Evolutionary conservation across 2,797 vertebrate species (phyloP).

Genomic region (Numenius phaeopus): DNA sequence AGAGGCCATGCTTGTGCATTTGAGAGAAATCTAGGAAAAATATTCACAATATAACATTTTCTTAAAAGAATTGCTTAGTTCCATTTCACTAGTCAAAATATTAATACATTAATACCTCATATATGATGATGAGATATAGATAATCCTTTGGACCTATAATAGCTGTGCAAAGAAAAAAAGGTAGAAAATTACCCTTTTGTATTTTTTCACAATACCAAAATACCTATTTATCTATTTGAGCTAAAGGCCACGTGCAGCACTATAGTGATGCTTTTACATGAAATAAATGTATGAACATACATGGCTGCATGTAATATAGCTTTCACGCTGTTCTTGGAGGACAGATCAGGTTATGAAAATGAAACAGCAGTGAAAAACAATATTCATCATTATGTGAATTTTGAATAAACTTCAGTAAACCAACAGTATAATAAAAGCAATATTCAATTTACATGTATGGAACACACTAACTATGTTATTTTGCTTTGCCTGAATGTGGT

Average conservation of each 20-base stretch:
- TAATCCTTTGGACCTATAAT: not conserved
- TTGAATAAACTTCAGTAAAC: not conserved
- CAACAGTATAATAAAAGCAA: not conserved
- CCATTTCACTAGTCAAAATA: not conserved
- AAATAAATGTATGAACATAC: not conserved
- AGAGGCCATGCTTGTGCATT: not conserved
- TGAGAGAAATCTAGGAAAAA: not conserved
- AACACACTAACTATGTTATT: not conserved
- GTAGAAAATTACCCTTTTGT: not conserved
- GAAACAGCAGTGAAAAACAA: not conserved
- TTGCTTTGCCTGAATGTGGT: not conserved
- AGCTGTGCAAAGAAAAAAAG: not conserved
- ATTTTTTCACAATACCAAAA: not conserved
- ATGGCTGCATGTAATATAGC: not conserved
- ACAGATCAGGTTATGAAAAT: not conserved
- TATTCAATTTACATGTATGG: not conserved
- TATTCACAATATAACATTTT: not conserved
- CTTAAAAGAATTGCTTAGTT: not conserved
- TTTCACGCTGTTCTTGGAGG: not conserved
- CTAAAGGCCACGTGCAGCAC: not conserved
- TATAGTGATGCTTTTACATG: accelerated
- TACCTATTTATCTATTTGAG: not conserved
- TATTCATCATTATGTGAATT: not conserved
- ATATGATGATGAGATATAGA: not conserved
- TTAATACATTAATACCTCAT: not conserved